A percentile compares a stretch with the other conserved stretches of the same genome.
These are phyloP conservation scores for Zophobas morio DNA, from an alignment of 1,140 invertebrate species.

Conservation along the genomic window DNA sequence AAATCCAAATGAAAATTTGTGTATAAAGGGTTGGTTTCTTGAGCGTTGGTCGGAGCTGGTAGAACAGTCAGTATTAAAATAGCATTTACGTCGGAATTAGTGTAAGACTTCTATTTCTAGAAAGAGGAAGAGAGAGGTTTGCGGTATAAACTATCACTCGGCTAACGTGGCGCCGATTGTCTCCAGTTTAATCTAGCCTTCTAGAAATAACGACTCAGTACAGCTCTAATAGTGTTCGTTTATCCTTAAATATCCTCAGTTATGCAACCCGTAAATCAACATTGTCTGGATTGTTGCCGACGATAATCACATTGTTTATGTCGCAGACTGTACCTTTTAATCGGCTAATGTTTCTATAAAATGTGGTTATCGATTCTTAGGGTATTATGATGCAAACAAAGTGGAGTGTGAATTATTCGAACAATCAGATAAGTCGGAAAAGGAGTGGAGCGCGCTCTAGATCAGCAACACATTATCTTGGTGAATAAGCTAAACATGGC, in stretches of 20 bases:
- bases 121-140: constrained; percentile 37
- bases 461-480: constrained; percentile 46
- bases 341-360: constrained; percentile 34
- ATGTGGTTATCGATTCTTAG: constrained; percentile 35
- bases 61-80: too few relatives aligned
- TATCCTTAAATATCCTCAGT: constrained; percentile 22
- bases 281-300: not conserved
- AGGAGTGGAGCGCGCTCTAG: constrained; percentile 41
- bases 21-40: too few relatives aligned
- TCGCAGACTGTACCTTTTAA: constrained; percentile 25
- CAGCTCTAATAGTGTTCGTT: constrained; percentile 11
- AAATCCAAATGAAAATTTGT: too few relatives aligned
- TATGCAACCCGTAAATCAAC: constrained; percentile 30
- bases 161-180: constrained; percentile 21
- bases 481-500: constrained; percentile 56
- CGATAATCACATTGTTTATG: constrained; percentile 27
- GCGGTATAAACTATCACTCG: constrained; percentile 39
- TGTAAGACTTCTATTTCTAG: not conserved
- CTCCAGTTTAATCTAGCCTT: constrained; percentile 16
- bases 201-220: constrained; percentile 9
- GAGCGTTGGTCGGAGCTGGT: too few relatives aligned
- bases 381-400: constrained; percentile 49
- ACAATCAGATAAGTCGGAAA: constrained; percentile 46
- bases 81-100: too few relatives aligned
- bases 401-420: constrained; percentile 49